Evolutionary conservation across 1,140 invertebrate genomes (phyloP), one percentile per base, ranked within the genome.

Genomic region (Euwallacea similis): DNA sequence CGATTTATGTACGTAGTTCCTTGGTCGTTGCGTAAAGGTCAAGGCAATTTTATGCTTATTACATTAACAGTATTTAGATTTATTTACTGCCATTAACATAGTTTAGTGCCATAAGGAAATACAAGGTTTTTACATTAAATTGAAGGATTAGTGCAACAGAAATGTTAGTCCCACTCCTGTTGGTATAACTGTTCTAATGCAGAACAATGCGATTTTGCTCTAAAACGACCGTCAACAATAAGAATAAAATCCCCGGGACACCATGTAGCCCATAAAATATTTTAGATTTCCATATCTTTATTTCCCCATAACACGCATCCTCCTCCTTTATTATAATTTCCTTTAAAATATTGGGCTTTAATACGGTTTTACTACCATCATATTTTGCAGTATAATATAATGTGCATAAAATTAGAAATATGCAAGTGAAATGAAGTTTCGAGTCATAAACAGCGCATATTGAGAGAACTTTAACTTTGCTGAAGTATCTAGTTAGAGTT

Each of bases 31-130:
- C 41, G 43, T 60, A 66, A 66, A 71, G 62, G 53, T 71, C 69
- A 71, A 66, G 62, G 69, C 21, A 44, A 58, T 58, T 66, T 66
- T 66, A 66, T 44, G 15, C 41, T 56, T 43, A 41, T 66, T 55
- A 41, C 13, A 21, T 71, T 65, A 59, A 64, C 16, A 64, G 69
- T 55, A 71, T 62, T 69, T 62, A 62, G 66, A 63, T 69, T 69
- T 69, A 61, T 69, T 60, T 68, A 50, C 66, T 60, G 41, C 42
- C 53, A 56, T 64, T 64, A 64, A 64, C 15, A 33, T 53, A 63
- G 7, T 55, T 66, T 42, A 42, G 41, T 67, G 43, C 55, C 33
- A 67, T 59, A 50, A 68, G 66, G 44, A 68, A 60, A 68, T 68
- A 33, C 33, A 68, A 42, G 11, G 54, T 56, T 56, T 50, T 50